Base-by-base conservation (phyloP, 2,113 vertebrate species). In the Anarrhichthys ocellatus region DNA sequence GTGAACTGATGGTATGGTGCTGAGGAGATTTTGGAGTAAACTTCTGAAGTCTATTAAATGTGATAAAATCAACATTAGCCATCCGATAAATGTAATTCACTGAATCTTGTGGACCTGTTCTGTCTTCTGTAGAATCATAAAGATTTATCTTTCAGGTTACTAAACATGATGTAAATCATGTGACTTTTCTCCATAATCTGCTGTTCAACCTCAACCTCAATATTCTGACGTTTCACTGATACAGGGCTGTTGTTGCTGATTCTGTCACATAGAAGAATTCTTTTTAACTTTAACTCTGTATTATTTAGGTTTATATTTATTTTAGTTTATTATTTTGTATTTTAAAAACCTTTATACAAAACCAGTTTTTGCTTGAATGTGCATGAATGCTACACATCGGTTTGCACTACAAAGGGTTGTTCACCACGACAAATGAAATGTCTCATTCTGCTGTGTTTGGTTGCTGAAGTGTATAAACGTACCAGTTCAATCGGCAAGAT, bases 361-460 rank as follows among this genome's bases (percentile, higher is more conserved):
- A 66, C n/a, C 38, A 44, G 64, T 27, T 15, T 46, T 18, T 14
- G 38, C n/a, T 27, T 66, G n/a, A 17, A 24, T 66, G 1, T 29
- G 40, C 3, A 29, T 67, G 14, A 46, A 10, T 29, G 24, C 8
- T 29, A 2, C 24, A 29, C 7, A 18, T 38, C 9, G 15, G 13
- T 63, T 79, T 63, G 44, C 10, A 72, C 29, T 44, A 71, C 67
- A 32, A 42, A 36, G 18, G 46, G 67, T 64, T 56, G 17, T 42
- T 63, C 10, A 70, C 5, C 42, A 34, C 5, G 32, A 34, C 32
- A 5, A 5, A 40, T 17, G n/a, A 34, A 62, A 34, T 50, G 17
- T 59, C 0, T 17, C 58, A 61, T 61, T 32, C 11, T 15, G 59
- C 29, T 61, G 27, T 34, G 5, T 46, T 22, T 59, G 0, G 42